These are phyloP conservation scores for Mamestra brassicae DNA, from an alignment of 2,888 invertebrate species.

Conservation along the genomic window DNA sequence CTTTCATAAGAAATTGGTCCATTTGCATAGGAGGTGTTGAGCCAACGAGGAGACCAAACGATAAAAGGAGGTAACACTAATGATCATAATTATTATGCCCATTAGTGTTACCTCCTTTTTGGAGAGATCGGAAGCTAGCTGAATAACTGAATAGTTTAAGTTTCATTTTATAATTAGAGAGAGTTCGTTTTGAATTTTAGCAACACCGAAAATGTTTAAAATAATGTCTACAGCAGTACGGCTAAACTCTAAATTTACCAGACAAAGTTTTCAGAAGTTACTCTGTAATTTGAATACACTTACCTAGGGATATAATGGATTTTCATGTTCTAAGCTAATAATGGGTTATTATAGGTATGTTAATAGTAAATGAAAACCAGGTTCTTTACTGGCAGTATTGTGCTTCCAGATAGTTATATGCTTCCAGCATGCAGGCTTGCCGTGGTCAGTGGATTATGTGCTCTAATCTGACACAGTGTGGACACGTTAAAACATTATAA, in stretches of 20 bases:
- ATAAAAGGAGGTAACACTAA: no score
- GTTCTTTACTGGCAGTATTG: constrained; percentile 14
- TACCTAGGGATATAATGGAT: constrained; percentile 5
- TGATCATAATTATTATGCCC: background rate
- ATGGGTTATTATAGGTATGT: constrained; percentile 14
- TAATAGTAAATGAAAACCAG: background rate
- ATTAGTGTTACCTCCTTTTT: constrained; percentile 28
- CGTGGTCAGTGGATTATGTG: background rate
- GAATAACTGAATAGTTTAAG: constrained; percentile 21
- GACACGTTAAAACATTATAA: no score
- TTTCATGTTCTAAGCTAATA: constrained; percentile 23
- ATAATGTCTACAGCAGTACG: background rate
- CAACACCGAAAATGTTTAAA: constrained; percentile 15
- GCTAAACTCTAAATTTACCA: constrained; percentile 4
- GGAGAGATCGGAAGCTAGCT: constrained; percentile 15
- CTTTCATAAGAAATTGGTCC: background rate
- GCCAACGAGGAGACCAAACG: background rate
- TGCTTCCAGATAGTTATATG: background rate
- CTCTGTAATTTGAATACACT: constrained; percentile 29
- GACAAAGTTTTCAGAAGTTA: constrained; percentile 21
- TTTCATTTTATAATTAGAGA: constrained; percentile 42
- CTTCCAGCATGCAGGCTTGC: background rate
- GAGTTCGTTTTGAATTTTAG: constrained; percentile 2
- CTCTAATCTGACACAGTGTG: no score
- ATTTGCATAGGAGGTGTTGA: background rate